phyloP scores from a whole-genome alignment of 2,113 vertebrate genomes.

The Telmatochromis sp. region DNA sequence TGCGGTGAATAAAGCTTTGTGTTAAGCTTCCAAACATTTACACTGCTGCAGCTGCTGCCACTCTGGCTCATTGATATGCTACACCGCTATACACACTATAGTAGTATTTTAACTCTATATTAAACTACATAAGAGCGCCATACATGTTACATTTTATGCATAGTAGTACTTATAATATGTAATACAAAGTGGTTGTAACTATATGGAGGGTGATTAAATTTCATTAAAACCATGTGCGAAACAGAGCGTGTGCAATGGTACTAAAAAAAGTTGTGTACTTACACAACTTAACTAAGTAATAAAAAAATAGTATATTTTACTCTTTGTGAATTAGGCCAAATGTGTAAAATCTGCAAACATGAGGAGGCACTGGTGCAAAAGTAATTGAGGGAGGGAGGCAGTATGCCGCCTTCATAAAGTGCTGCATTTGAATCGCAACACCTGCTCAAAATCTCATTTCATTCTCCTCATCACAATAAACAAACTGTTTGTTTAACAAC shows the following conservation, averaged over 20 bases:
- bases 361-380: background rate
- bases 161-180: background rate
- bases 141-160: background rate
- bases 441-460: background rate
- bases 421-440: background rate
- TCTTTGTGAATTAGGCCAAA: background rate
- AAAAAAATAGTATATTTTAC: background rate
- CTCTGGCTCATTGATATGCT: background rate
- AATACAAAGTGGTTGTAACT: background rate
- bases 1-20: background rate
- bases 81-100: background rate
- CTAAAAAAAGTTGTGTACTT: background rate
- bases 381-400: background rate
- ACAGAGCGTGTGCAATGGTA: accelerated
- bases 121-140: background rate
- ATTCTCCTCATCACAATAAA: background rate
- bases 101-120: background rate
- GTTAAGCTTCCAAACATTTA: background rate
- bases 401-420: background rate
- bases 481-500: background rate
- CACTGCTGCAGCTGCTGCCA: background rate
- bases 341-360: background rate
- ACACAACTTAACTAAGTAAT: background rate
- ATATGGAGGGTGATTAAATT: background rate
- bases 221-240: background rate